Evolutionary conservation across 2,797 vertebrate genomes (phyloP).

Genomic region (Phrynocephalus vlangalii): DNA sequence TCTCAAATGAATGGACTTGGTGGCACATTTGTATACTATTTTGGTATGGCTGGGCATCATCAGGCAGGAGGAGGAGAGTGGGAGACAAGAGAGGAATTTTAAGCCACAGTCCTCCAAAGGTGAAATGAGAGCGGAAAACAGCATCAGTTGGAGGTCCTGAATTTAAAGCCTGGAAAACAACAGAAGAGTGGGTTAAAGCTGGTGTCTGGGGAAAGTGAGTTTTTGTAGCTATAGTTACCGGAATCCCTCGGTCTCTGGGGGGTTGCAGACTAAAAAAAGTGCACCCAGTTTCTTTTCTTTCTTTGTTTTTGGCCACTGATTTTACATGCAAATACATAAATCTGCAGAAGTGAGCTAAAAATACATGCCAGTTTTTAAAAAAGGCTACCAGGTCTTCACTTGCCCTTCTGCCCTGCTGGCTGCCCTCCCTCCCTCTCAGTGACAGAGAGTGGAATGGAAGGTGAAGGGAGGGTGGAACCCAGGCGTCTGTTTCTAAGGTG

Average conservation of each 20-base stretch:
- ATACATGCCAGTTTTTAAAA: not conserved
- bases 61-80: too few relatives aligned
- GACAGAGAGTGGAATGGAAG: not conserved
- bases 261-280: too few relatives aligned
- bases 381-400: not conserved
- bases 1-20: too few relatives aligned
- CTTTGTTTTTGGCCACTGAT: too few relatives aligned
- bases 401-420: slow-evolving; percentile 31
- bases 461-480: too few relatives aligned
- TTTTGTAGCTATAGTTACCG: too few relatives aligned
- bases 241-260: too few relatives aligned
- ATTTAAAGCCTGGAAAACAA: not conserved
- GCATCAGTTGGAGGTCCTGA: not conserved
- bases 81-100: too few relatives aligned
- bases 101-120: too few relatives aligned
- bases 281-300: not conserved
- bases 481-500: not conserved
- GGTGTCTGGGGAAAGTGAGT: too few relatives aligned
- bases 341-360: not conserved
- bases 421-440: slow-evolving; percentile 30
- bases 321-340: not conserved
- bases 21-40: too few relatives aligned
- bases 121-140: not conserved
- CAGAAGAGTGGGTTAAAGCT: not conserved
- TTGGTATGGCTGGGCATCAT: too few relatives aligned